Evolutionary conservation across 2,113 vertebrate species (phyloP).

Genomic region (Cynocephalus volans): DNA sequence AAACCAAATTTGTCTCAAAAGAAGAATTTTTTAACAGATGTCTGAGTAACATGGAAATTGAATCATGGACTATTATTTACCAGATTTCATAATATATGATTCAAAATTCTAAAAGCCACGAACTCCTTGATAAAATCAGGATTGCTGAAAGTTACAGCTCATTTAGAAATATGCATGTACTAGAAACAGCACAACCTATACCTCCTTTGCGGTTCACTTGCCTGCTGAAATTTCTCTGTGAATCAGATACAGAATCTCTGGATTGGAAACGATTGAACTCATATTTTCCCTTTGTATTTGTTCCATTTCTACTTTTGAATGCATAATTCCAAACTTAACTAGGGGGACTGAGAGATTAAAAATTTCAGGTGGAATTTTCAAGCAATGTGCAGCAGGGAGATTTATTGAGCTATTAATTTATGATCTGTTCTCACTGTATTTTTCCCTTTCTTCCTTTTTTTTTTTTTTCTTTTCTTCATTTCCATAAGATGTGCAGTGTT

Average conservation of each 20-base stretch:
- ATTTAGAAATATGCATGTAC: slow-evolving; percentile 45
- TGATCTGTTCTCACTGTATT: slow-evolving; percentile 1
- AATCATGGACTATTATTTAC: background rate
- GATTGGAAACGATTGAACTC: background rate
- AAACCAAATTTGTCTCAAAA: slow-evolving; percentile 71
- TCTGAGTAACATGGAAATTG: slow-evolving; percentile 46
- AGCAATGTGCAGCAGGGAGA: background rate
- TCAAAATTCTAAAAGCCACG: slow-evolving; percentile 6
- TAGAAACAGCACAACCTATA: background rate
- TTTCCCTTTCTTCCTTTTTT: background rate
- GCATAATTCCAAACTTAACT: slow-evolving; percentile 22
- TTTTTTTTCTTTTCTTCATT: background rate
- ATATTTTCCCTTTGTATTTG: slow-evolving; percentile 58
- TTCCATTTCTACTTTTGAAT: slow-evolving; percentile 28
- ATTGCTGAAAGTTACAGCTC: slow-evolving; percentile 34
- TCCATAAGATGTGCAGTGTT: background rate
- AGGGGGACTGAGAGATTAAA: slow-evolving; percentile 45
- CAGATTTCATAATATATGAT: slow-evolving; percentile 28
- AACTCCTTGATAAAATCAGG: slow-evolving; percentile 77
- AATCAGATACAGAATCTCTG: slow-evolving; percentile 35
- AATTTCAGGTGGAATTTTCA: slow-evolving; percentile 65
- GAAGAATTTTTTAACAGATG: slow-evolving; percentile 46
- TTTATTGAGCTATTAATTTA: slow-evolving; percentile 65
- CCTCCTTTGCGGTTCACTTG: background rate
- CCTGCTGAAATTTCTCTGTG: slow-evolving; percentile 20